phyloP scores from a whole-genome alignment of 2,113 vertebrate species.

The Xiphophorus couchianus region DNA sequence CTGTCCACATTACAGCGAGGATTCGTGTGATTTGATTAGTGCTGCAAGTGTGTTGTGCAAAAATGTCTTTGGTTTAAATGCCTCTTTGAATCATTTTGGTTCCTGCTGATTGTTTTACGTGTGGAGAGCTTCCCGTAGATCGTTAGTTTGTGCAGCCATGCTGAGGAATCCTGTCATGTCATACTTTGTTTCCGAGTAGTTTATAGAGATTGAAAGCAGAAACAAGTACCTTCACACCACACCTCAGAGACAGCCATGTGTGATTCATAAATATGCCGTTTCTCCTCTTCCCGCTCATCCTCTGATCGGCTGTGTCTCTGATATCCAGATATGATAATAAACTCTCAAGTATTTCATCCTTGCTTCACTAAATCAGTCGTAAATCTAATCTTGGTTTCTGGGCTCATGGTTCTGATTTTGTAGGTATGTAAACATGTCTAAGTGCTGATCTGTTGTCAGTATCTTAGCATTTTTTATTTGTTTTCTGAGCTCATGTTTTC shows the following conservation, averaged over 20 bases:
- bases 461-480: slow-evolving; percentile 55
- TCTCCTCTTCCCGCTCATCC: slow-evolving; percentile 26
- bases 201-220: slow-evolving; percentile 26
- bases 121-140: neutral
- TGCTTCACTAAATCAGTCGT: slow-evolving; percentile 34
- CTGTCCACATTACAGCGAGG: neutral
- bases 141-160: neutral
- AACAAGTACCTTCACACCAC: neutral
- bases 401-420: slow-evolving; percentile 46
- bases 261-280: slow-evolving; percentile 4
- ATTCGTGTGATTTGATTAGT: neutral
- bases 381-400: slow-evolving; percentile 22
- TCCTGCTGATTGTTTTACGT: neutral
- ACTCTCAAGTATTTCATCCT: slow-evolving; percentile 6
- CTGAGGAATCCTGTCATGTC: slow-evolving; percentile 1
- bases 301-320: slow-evolving; percentile 16
- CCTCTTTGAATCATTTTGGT: too few species aligned
- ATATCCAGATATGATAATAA: slow-evolving; percentile 11
- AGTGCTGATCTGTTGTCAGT: slow-evolving; percentile 37
- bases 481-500: slow-evolving; percentile 74
- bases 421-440: slow-evolving; percentile 35
- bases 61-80: neutral
- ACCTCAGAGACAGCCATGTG: neutral
- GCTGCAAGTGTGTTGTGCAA: neutral
- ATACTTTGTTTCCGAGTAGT: neutral